Evolutionary conservation across 2,888 invertebrate species (phyloP), one percentile per base, ranked within the genome.

Genomic region (Sesia bembeciformis): DNA sequence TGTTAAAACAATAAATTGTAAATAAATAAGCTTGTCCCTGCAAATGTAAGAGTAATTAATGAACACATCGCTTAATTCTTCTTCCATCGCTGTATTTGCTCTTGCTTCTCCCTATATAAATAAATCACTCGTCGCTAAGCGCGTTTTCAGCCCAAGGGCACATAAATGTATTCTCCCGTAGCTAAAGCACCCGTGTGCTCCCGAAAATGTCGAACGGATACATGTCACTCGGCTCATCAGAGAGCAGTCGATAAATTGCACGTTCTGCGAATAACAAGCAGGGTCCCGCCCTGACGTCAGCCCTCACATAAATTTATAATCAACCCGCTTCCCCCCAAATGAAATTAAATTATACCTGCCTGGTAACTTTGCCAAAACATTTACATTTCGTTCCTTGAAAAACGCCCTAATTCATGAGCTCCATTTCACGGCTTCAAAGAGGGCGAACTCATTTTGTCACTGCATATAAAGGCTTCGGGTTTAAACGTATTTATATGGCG

Each of bases 281-380:
- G 75, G 65, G 62, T 57, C 59, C 59, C 57, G 56, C 52, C 66
- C 68, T 74, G 71, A 77, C 75, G 78, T 78, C 81, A 81, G 70
- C 74, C 75, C 74, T 73, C 74, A 79, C 79, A 85, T 83, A 83
- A 86, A 84, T 86, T 85, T 82, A 85, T 85, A 86, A 85, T 85
- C 82, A 85, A 83, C 81, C 75, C 73, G 65, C 68, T 79, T 74
- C 73, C 74, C 72, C 78, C 76, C 72, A 77, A 81, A 81, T 78
- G 70, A 82, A 84, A 85, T 85, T 81, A 80, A 86, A 86, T 86
- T 84, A 82, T 78, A 83, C 81, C 80, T 82, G 81, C 77, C 76
- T 74, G 78, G 76, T 70, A 74, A 76, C 78, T 79, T 78, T 64
- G 74, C 66, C 72, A 78, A 82, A 84, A 85, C 78, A 84, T 86